Evolutionary conservation across 1,140 invertebrate genomes (phyloP).

Genomic region (Harlomillsia oculata): DNA sequence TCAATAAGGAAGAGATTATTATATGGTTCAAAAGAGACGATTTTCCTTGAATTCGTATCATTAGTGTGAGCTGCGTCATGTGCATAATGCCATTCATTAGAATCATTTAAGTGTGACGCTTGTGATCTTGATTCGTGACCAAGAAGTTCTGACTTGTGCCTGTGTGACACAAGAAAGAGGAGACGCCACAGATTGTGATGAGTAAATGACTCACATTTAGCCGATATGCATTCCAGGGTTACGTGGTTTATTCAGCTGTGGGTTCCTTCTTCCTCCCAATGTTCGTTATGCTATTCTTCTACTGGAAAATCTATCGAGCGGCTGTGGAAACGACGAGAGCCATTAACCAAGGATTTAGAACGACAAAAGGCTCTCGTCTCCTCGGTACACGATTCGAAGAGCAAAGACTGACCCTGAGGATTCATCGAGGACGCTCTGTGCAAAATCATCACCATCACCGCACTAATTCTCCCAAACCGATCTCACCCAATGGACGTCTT

Average conservation of each 20-base stretch:
- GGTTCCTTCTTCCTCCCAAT: slow-evolving; percentile 94
- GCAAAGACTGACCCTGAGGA: slow-evolving; percentile 77
- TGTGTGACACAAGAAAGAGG: too few relatives aligned
- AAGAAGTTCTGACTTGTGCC: too few relatives aligned
- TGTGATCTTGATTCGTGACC: too few relatives aligned
- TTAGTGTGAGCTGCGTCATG: too few relatives aligned
- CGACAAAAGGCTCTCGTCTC: slow-evolving; percentile 61
- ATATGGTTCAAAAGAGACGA: too few relatives aligned
- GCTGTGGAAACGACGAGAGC: slow-evolving; percentile 79
- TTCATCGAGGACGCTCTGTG: slow-evolving; percentile 69
- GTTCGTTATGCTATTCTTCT: slow-evolving; percentile 93
- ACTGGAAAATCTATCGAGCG: slow-evolving; percentile 88
- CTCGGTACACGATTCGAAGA: slow-evolving; percentile 63
- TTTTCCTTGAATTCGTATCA: too few relatives aligned
- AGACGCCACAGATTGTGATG: too few relatives aligned
- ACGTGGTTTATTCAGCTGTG: slow-evolving; percentile 74
- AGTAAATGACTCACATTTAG: background rate
- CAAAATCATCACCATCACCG: slow-evolving; percentile 43
- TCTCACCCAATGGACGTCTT: slow-evolving; percentile 43
- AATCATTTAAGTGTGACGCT: too few relatives aligned
- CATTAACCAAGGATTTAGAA: slow-evolving; percentile 79
- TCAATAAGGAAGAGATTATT: too few relatives aligned
- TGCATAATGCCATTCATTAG: too few relatives aligned
- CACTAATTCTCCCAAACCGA: slow-evolving; percentile 40
- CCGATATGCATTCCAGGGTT: too few relatives aligned